Conservation (phyloP, 2,113 vertebrate genomes). For the Semnornis frantzii region DNA sequence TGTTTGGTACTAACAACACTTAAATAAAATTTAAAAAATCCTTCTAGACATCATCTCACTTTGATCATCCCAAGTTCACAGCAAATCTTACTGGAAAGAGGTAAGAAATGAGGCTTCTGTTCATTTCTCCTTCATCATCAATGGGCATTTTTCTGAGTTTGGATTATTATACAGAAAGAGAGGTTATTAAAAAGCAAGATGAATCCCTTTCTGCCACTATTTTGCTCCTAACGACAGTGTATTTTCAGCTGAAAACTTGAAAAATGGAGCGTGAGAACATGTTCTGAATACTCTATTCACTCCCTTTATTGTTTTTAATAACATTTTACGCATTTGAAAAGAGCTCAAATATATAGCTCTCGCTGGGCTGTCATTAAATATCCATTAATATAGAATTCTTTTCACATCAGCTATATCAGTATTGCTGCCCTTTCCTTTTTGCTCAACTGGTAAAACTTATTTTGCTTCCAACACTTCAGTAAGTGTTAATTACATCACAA, state of each 20-base stretch:
- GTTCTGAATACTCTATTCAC: slow-evolving; percentile 15
- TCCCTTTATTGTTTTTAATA: not conserved
- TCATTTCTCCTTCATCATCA: not conserved
- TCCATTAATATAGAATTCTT: slow-evolving; percentile 13
- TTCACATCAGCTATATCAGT: not conserved
- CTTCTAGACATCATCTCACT: not conserved
- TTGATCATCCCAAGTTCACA: not conserved
- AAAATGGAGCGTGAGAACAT: slow-evolving; percentile 13
- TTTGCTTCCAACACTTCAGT: not conserved
- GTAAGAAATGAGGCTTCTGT: not conserved
- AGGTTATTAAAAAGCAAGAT: not conserved
- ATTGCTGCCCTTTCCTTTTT: not conserved
- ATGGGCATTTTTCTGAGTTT: not conserved
- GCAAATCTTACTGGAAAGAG: not conserved
- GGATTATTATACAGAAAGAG: not conserved
- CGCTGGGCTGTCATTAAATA: not conserved
- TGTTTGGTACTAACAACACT: not conserved
- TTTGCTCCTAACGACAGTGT: not conserved
- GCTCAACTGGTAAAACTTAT: not conserved
- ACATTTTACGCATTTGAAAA: slow-evolving; percentile 7
- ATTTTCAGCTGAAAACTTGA: not conserved
- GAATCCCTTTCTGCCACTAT: not conserved
- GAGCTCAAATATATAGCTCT: not conserved
- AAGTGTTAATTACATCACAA: slow-evolving; percentile 1
- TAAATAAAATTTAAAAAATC: not conserved